Evolutionary conservation across 2,113 vertebrate genomes (phyloP), one percentile per base, ranked within the genome.

Genomic region (Pan paniscus): DNA sequence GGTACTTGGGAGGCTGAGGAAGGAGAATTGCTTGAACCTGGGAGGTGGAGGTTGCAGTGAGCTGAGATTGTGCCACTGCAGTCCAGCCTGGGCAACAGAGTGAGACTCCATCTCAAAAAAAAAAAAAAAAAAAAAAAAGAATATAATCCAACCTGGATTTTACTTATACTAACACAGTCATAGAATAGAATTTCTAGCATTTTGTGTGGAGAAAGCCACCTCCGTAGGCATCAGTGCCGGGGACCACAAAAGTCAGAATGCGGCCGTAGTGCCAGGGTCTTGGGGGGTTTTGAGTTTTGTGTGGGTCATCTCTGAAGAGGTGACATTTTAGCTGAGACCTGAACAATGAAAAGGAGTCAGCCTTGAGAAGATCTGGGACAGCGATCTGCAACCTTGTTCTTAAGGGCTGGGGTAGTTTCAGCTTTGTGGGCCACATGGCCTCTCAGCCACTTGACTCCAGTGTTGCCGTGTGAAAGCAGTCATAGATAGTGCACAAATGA

Each of bases 391-490:
- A 23, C 57, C 48, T 50, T 79, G 67, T n/a, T 18, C 57, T 52
- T 55, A 16, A 55, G 13, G 22, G 10, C 27, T 4, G 46, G 73
- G 43, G 27, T 57, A 46, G 8, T 55, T 35, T 88, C 23, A 59
- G 64, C 32, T 13, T 9, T 14, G 16, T 0, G 2, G 48, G 50
- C 40, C 22, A n/a, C 0, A 3, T 20, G 2, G 59, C 46, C 7
- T 27, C 32, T 2, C 4, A 55, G 30, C 27, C 43, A 3, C 50
- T 23, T 59, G 27, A 0, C 61, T 81, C 32, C 1, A 6, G 2
- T 18, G 11, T 11, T 70, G 18, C 35, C 8, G 18, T 16, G 14
- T 10, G 30, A 52, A 23, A 18, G 43, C 43, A 25, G 35, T 52
- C 32, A 1, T 2, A 38, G 35, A 35, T 40, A 18, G 8, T 4